These are phyloP conservation scores for Melanotaenia parkinsoni DNA, from an alignment of 2,797 vertebrate genomes.

Conservation along the genomic window DNA sequence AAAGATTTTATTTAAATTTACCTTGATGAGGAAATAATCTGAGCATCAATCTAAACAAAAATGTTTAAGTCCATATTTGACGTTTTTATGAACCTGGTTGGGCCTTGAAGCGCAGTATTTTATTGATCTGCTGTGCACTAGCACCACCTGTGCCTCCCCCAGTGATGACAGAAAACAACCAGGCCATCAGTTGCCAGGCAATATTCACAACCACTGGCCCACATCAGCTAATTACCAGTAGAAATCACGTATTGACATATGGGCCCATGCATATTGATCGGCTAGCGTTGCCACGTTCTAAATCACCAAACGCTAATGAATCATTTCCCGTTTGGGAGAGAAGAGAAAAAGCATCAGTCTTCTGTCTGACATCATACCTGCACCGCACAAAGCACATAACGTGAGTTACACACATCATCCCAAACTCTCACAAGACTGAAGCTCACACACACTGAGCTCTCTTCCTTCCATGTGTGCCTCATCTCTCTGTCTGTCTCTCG, in stretches of 20 bases:
- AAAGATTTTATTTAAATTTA: slow-evolving; percentile 51
- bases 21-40: neutral
- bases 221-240: slow-evolving; percentile 85
- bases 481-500: slow-evolving; percentile 46
- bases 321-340: slow-evolving; percentile 78
- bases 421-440: slow-evolving; percentile 56
- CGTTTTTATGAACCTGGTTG: slow-evolving; percentile 68
- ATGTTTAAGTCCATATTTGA: slow-evolving; percentile 40
- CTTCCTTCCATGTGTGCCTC: slow-evolving; percentile 30
- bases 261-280: slow-evolving; percentile 82
- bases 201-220: slow-evolving; percentile 82
- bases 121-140: slow-evolving; percentile 69
- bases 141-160: slow-evolving; percentile 73
- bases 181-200: slow-evolving; percentile 83
- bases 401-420: slow-evolving; percentile 58
- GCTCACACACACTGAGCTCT: slow-evolving; percentile 31
- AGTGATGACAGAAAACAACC: slow-evolving; percentile 79
- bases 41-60: slow-evolving; percentile 40
- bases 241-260: slow-evolving; percentile 85
- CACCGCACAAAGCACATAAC: slow-evolving; percentile 53
- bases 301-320: slow-evolving; percentile 83
- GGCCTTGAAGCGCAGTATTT: slow-evolving; percentile 58
- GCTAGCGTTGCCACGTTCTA: slow-evolving; percentile 77
- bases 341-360: slow-evolving; percentile 62
- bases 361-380: slow-evolving; percentile 73